Percentiles rank a stretch among this genome's conserved stretches.
Evolutionary conservation across 2,113 vertebrate species (phyloP).

Genomic region (Rhinopomastus cyanomelas): DNA sequence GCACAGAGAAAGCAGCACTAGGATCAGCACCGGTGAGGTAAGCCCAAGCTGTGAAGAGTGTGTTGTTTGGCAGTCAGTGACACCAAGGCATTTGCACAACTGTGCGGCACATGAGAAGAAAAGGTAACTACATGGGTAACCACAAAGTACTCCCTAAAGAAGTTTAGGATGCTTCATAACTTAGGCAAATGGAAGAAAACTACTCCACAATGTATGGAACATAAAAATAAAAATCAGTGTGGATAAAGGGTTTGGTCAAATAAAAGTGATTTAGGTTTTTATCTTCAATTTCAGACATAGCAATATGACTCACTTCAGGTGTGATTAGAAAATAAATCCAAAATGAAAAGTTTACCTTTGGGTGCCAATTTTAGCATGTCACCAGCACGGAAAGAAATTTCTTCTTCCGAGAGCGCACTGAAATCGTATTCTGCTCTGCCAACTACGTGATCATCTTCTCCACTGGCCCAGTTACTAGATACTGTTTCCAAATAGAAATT

Average conservation of each 20-base stretch:
- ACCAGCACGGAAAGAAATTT: slow-evolving; percentile 90
- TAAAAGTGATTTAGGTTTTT: neutral
- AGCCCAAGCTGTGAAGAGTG: neutral
- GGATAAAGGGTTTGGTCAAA: neutral
- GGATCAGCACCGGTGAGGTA: neutral
- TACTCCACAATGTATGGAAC: fast-evolving
- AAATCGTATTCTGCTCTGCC: slow-evolving; percentile 96
- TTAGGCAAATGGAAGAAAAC: neutral
- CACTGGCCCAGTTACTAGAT: slow-evolving; percentile 86
- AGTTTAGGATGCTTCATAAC: neutral
- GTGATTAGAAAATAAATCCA: neutral
- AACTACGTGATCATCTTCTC: slow-evolving; percentile 94
- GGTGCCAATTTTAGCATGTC: slow-evolving; percentile 94
- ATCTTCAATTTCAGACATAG: neutral
- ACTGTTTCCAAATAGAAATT: slow-evolving; percentile 41
- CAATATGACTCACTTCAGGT: neutral
- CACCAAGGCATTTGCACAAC: neutral
- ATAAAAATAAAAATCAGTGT: neutral
- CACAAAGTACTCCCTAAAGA: neutral
- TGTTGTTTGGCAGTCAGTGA: neutral
- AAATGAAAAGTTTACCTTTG: slow-evolving; percentile 81
- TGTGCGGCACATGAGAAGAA: neutral
- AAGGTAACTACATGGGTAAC: neutral
- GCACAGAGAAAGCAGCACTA: neutral
- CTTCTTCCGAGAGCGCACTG: slow-evolving; percentile 88